A percentile compares a stretch with the other conserved stretches of the same genome.
Evolutionary conservation across 2,888 invertebrate species (phyloP).

Genomic region (Pardosa pseudoannulata): DNA sequence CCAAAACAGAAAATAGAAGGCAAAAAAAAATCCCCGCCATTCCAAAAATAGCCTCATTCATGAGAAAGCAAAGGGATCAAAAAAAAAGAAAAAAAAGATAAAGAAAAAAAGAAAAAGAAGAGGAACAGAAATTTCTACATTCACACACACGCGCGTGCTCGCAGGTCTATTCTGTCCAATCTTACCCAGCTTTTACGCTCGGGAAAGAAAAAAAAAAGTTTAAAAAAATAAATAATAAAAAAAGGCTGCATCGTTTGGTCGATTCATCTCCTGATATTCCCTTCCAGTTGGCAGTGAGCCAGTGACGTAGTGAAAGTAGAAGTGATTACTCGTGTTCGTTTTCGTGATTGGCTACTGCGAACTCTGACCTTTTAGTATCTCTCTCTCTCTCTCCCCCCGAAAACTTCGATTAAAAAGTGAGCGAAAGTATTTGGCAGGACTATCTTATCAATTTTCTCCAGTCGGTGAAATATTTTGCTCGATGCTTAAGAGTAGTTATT

Average conservation of each 20-base stretch:
- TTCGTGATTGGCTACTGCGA: slow-evolving; percentile 5
- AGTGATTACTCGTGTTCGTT: slow-evolving; percentile 19
- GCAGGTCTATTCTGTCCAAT: neutral
- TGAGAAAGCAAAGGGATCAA: neutral
- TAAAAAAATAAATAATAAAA: too few species aligned
- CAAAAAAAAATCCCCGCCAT: neutral
- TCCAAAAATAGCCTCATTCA: neutral
- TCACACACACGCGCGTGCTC: neutral
- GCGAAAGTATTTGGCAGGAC: neutral
- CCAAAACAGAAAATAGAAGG: too few species aligned
- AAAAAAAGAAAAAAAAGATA: neutral
- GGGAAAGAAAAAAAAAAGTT: too few species aligned
- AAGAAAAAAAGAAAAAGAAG: too few species aligned
- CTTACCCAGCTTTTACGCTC: neutral
- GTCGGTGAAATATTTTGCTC: too few species aligned
- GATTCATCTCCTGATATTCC: slow-evolving; percentile 17
- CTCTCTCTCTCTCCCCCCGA: too few species aligned
- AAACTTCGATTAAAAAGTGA: neutral
- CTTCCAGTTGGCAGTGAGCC: slow-evolving; percentile 30
- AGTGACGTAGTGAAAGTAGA: slow-evolving; percentile 33
- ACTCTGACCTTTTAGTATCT: slow-evolving; percentile 11
- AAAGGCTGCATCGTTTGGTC: slow-evolving; percentile 39
- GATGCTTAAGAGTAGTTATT: too few species aligned
- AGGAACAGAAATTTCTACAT: too few species aligned
- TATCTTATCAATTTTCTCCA: too few species aligned